These are phyloP conservation scores for Mimachlamys varia DNA, from an alignment of 2,888 invertebrate genomes.

Conservation along the genomic window DNA sequence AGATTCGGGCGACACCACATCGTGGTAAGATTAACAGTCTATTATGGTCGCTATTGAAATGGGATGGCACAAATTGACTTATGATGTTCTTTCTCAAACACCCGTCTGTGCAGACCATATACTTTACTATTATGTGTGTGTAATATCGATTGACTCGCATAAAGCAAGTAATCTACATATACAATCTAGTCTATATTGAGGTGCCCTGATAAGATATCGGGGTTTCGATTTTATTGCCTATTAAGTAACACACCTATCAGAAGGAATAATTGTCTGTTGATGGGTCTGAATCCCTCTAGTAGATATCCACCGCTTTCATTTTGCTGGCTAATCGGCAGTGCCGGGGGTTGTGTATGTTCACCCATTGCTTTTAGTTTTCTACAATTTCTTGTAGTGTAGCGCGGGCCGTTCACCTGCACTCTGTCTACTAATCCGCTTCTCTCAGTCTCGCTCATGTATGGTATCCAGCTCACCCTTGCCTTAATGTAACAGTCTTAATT, in stretches of 20 bases:
- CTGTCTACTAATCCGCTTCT: neutral
- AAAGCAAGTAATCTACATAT: conserved; percentile 1
- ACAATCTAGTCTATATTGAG: conserved; percentile 24
- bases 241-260: conserved; percentile 18
- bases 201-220: neutral
- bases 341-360: neutral
- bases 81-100: neutral
- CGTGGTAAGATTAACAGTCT: neutral
- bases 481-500: neutral
- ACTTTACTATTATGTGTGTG: conserved; percentile 21
- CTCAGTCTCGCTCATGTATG: neutral
- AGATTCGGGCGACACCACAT: neutral
- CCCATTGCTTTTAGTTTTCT: neutral
- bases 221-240: conserved; percentile 27
- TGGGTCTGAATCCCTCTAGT: neutral
- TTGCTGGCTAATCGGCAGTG: neutral
- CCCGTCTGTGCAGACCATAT: neutral
- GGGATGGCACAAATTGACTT: conserved; percentile 33
- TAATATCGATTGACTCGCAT: neutral
- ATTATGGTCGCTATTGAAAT: neutral
- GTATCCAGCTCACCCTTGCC: neutral
- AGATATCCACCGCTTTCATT: neutral
- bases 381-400: neutral
- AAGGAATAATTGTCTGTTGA: neutral
- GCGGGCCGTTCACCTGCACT: neutral